Evolutionary conservation across 2,888 invertebrate species (phyloP).

Genomic region (Suillia variegata): DNA sequence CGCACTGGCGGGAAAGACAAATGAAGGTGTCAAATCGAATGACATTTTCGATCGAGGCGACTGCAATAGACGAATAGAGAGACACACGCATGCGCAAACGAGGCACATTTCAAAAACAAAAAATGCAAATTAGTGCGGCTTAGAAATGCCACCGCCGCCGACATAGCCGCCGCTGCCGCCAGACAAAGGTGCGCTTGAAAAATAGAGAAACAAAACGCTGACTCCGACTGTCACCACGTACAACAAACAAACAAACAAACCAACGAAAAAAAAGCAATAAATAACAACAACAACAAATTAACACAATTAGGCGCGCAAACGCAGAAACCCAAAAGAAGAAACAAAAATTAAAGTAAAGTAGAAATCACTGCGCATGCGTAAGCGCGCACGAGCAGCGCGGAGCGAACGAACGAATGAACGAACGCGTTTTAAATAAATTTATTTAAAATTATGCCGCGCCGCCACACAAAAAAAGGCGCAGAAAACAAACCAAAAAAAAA

Average conservation of each 20-base stretch:
- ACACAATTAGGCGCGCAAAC: constrained; percentile 2
- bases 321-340: background rate
- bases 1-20: background rate
- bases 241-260: background rate
- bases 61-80: constrained; percentile 10
- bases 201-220: too few species aligned
- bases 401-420: too few species aligned
- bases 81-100: constrained; percentile 17
- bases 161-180: too few species aligned
- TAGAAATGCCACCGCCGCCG: too few species aligned
- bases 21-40: background rate
- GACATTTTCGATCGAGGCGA: background rate
- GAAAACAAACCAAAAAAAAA: constrained; percentile 21
- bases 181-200: too few species aligned
- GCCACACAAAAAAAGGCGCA: constrained; percentile 17
- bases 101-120: background rate
- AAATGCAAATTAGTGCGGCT: background rate
- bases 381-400: too few species aligned
- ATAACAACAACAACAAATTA: background rate
- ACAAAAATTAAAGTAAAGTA: background rate
- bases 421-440: constrained; percentile 9
- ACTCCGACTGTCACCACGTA: background rate
- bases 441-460: constrained; percentile 14
- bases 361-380: background rate
- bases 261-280: background rate